Conservation (phyloP, 2,888 invertebrate genomes). For the Ormyrus rosae region DNA sequence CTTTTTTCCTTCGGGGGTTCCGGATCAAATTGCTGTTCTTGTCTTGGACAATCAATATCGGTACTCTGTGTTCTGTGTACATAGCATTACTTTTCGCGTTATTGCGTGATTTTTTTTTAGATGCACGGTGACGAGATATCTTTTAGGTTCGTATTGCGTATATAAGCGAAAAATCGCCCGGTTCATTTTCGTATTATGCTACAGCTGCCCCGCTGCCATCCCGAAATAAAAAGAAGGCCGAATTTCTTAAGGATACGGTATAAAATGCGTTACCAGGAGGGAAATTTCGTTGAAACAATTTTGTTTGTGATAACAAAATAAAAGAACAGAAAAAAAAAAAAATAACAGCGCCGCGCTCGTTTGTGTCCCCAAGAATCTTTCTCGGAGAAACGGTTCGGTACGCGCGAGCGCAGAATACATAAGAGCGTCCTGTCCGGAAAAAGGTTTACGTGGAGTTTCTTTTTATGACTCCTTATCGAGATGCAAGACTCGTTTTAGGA, state of each 20-base stretch:
- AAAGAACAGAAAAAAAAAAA: neutral
- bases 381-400: slow-evolving; percentile 15
- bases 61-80: slow-evolving; percentile 1
- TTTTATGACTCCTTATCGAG: slow-evolving; percentile 57
- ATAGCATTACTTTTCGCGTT: slow-evolving; percentile 7
- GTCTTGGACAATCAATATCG: no score
- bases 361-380: slow-evolving; percentile 50
- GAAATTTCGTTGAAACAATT: slow-evolving; percentile 25
- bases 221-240: neutral
- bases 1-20: no score
- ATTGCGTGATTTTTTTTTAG: slow-evolving; percentile 4
- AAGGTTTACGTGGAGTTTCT: slow-evolving; percentile 51
- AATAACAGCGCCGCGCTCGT: neutral
- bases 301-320: slow-evolving; percentile 36
- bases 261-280: slow-evolving; percentile 31
- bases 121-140: no score
- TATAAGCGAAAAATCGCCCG: no score
- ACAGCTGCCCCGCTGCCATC: no score
- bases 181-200: no score
- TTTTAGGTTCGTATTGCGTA: no score
- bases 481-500: slow-evolving; percentile 56
- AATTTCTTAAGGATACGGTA: slow-evolving; percentile 16
- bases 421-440: slow-evolving; percentile 36
- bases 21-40: no score
- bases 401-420: slow-evolving; percentile 50